phyloP scores from a whole-genome alignment of 1,140 invertebrate genomes.

The Saccostrea glomerata region DNA sequence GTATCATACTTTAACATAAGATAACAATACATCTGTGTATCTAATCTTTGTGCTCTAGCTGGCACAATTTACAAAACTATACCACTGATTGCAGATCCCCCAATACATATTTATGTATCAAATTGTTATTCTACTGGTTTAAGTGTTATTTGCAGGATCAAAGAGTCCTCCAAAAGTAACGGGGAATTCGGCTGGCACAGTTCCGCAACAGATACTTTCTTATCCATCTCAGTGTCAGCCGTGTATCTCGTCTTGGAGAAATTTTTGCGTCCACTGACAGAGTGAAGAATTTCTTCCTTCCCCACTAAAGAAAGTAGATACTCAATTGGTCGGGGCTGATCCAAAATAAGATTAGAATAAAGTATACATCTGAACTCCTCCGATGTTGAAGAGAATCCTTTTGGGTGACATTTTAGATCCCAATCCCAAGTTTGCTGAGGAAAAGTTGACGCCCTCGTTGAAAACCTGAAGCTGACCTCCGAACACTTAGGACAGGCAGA shows the following conservation, averaged over 20 bases:
- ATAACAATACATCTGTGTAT: too few species aligned
- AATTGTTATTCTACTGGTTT: constrained; percentile 70
- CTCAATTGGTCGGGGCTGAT: constrained; percentile 79
- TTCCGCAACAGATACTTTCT: constrained; percentile 72
- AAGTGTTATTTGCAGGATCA: constrained; percentile 72
- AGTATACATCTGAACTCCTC: constrained; percentile 76
- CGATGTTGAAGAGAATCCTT: constrained; percentile 69
- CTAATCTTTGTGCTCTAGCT: too few species aligned
- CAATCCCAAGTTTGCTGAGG: constrained; percentile 79
- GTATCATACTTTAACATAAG: too few species aligned
- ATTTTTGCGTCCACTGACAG: constrained; percentile 78
- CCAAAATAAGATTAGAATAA: constrained; percentile 77
- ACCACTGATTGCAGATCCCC: too few species aligned
- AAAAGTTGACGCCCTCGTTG: constrained; percentile 77
- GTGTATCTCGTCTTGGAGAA: constrained; percentile 79
- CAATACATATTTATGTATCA: not conserved
- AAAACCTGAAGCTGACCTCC: constrained; percentile 76
- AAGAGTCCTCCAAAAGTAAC: constrained; percentile 69
- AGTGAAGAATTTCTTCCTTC: constrained; percentile 75
- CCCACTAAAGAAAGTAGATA: constrained; percentile 78
- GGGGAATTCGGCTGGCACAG: constrained; percentile 68
- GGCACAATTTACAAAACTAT: too few species aligned
- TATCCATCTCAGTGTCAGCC: constrained; percentile 76
- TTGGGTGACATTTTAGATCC: constrained; percentile 77
- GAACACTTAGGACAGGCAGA: constrained; percentile 67